A percentile compares a stretch with the other conserved stretches of the same genome.
phyloP scores from a whole-genome alignment of 1,140 invertebrate species.

The Pogonomyrmex californicus region DNA sequence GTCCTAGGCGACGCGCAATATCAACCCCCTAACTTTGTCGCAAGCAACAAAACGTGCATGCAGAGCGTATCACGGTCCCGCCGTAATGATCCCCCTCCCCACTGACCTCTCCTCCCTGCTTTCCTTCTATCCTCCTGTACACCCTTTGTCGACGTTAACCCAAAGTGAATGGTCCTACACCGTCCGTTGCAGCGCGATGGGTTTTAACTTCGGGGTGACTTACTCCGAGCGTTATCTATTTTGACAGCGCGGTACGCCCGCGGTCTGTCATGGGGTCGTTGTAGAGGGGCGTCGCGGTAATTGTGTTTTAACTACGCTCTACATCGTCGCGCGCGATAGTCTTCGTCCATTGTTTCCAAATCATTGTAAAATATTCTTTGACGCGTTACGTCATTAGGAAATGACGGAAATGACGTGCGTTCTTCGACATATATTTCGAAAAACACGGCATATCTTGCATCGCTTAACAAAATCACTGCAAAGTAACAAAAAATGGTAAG shows the following conservation, averaged over 20 bases:
- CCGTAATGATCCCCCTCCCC: constrained; percentile 37
- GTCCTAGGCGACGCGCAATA: constrained; percentile 61
- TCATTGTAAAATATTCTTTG: constrained; percentile 31
- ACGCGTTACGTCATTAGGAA: neutral
- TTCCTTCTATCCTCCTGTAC: constrained; percentile 64
- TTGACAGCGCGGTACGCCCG: constrained; percentile 86
- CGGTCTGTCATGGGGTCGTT: constrained; percentile 82
- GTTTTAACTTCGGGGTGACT: constrained; percentile 86
- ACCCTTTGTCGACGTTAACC: constrained; percentile 84
- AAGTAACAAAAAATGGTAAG: neutral
- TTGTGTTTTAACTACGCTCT: constrained; percentile 82
- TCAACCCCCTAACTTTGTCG: constrained; percentile 70
- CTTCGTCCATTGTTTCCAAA: constrained; percentile 24
- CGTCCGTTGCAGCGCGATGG: constrained; percentile 79
- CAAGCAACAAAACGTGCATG: constrained; percentile 67
- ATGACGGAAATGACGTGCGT: neutral
- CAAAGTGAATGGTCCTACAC: constrained; percentile 82
- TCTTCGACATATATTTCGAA: neutral
- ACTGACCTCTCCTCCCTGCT: constrained; percentile 60
- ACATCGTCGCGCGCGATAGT: constrained; percentile 67
- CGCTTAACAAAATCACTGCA: neutral
- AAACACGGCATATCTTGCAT: neutral
- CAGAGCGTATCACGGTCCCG: constrained; percentile 71
- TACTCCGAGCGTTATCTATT: constrained; percentile 87
- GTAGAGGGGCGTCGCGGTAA: constrained; percentile 79